phyloP scores from a whole-genome alignment of 2,888 invertebrate genomes.

The Cheilosia urbana region DNA sequence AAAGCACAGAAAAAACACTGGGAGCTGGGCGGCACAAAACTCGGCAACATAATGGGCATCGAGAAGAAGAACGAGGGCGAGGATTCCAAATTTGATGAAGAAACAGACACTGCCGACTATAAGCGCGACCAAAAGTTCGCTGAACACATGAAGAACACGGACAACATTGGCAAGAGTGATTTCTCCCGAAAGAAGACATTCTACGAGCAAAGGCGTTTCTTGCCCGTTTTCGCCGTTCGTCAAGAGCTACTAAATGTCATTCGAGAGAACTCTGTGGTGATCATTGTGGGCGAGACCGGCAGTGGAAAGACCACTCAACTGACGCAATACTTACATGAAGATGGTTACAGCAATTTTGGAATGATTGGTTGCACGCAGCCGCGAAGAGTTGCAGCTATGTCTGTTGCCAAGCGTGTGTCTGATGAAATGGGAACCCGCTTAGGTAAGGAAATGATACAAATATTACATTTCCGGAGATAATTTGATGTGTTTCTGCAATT shows the following conservation, averaged over 20 bases:
- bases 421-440: constrained; percentile 97
- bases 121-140: constrained; percentile 98
- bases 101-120: constrained; percentile 91
- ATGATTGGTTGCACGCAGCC: constrained; percentile 99
- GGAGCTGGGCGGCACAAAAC: constrained; percentile 97
- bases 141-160: constrained; percentile 93
- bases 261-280: constrained; percentile 96
- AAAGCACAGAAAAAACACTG: constrained; percentile 99
- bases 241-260: constrained; percentile 96
- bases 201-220: constrained; percentile 93
- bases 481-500: neutral
- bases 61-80: constrained; percentile 91
- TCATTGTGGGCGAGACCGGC: constrained; percentile 91
- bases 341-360: constrained; percentile 95
- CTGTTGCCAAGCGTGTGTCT: constrained; percentile 98
- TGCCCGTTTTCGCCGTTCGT: constrained; percentile 97
- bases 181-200: constrained; percentile 94
- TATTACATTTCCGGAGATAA: neutral
- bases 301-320: constrained; percentile 96
- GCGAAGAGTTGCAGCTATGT: constrained; percentile 98
- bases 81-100: constrained; percentile 87
- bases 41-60: constrained; percentile 97
- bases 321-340: constrained; percentile 98
- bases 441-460: constrained; percentile 84
- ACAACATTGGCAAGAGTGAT: constrained; percentile 88